A percentile compares a stretch with the other conserved stretches of the same genome.
These are phyloP conservation scores for Drosophila bipectinata DNA, from an alignment of 1,140 invertebrate genomes.

Conservation along the genomic window DNA sequence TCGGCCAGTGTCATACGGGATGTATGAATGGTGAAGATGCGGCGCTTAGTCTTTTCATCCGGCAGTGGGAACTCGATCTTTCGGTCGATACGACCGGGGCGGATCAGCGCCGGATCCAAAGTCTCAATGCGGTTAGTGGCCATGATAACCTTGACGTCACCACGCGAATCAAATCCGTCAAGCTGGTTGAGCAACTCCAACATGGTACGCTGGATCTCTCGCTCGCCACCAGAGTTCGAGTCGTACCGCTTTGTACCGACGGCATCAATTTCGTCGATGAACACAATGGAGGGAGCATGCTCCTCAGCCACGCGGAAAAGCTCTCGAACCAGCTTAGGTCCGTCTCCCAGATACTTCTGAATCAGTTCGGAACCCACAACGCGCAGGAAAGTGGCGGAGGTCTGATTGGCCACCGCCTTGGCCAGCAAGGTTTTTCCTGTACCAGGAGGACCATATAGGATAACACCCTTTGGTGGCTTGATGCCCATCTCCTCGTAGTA, in stretches of 20 bases:
- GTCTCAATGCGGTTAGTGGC: conserved; percentile 99
- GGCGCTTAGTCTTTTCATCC: conserved; percentile 99
- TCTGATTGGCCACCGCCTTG: conserved; percentile 99
- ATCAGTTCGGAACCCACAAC: conserved; percentile 99
- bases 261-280: conserved; percentile 99
- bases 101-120: conserved; percentile 98
- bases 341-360: conserved; percentile 98
- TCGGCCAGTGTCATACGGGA: conserved; percentile 98
- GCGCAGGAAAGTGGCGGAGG: conserved; percentile 98
- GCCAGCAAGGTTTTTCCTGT: conserved; percentile 99
- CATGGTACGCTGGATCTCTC: conserved; percentile 99
- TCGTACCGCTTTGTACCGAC: conserved; percentile 99
- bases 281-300: conserved; percentile 99
- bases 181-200: conserved; percentile 99
- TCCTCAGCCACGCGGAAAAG: conserved; percentile 99
- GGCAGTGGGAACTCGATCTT: conserved; percentile 99
- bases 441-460: conserved; percentile 98
- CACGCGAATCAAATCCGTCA: conserved; percentile 98
- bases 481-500: conserved; percentile 99
- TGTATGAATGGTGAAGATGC: conserved; percentile 99
- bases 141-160: conserved; percentile 99
- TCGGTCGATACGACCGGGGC: conserved; percentile 99
- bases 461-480: conserved; percentile 99
- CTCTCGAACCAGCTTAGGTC: conserved; percentile 98
- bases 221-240: conserved; percentile 99